These are phyloP conservation scores for Excalfactoria chinensis DNA, from an alignment of 2,113 vertebrate species.

Conservation along the genomic window DNA sequence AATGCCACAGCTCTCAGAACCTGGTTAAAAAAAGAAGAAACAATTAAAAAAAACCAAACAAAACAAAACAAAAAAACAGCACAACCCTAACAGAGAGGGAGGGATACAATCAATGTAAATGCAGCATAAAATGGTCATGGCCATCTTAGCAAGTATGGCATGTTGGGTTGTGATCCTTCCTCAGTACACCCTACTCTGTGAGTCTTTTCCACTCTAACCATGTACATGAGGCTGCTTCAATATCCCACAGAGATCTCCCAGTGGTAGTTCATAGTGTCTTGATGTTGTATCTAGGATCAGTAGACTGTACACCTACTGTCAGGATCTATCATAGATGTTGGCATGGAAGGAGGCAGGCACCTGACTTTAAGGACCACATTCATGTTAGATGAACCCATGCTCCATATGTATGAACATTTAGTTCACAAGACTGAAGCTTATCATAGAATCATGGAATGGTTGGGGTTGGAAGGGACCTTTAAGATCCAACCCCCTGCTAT, in stretches of 20 bases:
- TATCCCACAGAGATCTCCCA: neutral
- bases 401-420: neutral
- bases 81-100: neutral
- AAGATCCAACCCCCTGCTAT: too few relatives aligned
- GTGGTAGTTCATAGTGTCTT: neutral
- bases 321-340: neutral
- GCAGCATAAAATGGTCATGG: neutral
- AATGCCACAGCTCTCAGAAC: neutral
- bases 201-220: neutral
- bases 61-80: too few relatives aligned
- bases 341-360: neutral
- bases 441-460: too few relatives aligned
- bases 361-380: neutral
- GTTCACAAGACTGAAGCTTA: neutral
- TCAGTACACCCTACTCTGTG: neutral
- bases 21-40: neutral
- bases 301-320: neutral
- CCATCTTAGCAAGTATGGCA: neutral
- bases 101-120: neutral
- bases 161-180: neutral
- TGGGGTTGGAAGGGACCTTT: too few relatives aligned
- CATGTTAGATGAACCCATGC: neutral
- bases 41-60: too few relatives aligned
- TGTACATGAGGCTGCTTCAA: neutral
- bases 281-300: neutral